These are phyloP conservation scores for Dorcus hopei DNA, from an alignment of 2,888 invertebrate genomes.

Conservation along the genomic window DNA sequence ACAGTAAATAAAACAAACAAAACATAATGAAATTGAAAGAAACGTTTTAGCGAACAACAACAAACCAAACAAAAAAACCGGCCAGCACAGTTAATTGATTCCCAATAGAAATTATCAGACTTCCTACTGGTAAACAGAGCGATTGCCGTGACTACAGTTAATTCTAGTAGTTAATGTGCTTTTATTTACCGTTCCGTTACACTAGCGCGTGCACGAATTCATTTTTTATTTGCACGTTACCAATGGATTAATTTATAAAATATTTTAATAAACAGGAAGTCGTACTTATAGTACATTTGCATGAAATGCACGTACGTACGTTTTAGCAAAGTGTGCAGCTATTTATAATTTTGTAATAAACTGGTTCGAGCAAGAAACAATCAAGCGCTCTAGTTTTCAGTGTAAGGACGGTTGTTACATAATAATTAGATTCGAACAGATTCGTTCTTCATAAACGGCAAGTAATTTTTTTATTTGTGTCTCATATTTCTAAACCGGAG, in stretches of 20 bases:
- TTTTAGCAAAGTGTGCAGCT: too few relatives aligned
- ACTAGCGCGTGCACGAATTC: not conserved
- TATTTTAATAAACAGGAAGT: not conserved
- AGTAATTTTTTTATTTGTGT: not conserved
- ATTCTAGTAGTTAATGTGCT: conserved; percentile 7
- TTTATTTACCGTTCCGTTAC: conserved; percentile 11
- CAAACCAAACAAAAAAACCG: too few relatives aligned
- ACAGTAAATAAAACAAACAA: too few relatives aligned
- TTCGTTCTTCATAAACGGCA: not conserved
- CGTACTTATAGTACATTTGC: not conserved
- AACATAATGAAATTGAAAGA: too few relatives aligned
- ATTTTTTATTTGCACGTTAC: too few relatives aligned
- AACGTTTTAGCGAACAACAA: too few relatives aligned
- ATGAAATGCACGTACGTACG: too few relatives aligned
- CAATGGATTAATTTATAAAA: not conserved
- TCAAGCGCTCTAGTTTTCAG: too few relatives aligned
- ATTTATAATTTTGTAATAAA: too few relatives aligned
- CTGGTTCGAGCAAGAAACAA: too few relatives aligned
- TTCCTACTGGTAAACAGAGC: conserved; percentile 1
- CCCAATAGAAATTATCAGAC: not conserved
- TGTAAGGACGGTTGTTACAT: too few relatives aligned
- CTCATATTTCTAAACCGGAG: not conserved
- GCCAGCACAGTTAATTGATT: not conserved
- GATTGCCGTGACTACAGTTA: conserved; percentile 8
- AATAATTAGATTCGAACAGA: not conserved